Evolutionary conservation across 2,113 vertebrate species (phyloP).

Genomic region (Dipodomys stephensi): DNA sequence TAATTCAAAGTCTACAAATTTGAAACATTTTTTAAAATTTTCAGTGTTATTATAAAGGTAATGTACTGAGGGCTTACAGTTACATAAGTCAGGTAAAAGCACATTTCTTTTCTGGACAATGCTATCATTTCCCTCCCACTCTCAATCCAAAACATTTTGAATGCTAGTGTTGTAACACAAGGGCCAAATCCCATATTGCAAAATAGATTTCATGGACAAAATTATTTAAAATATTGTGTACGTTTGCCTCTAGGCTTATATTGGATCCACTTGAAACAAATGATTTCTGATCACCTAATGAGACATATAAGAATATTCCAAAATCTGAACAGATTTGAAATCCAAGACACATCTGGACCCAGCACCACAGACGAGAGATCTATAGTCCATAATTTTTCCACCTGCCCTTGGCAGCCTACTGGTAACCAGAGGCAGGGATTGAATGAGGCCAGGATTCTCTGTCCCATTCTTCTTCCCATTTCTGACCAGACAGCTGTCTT

Average conservation of each 20-base stretch:
- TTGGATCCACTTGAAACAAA: neutral
- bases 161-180: too few relatives aligned
- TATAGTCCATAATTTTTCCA: neutral
- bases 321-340: neutral
- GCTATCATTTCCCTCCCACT: neutral
- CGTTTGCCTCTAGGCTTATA: neutral
- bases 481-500: too few relatives aligned
- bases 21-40: neutral
- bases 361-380: neutral
- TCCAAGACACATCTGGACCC: too few relatives aligned
- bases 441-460: neutral
- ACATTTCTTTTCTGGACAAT: too few relatives aligned
- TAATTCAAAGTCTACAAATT: neutral
- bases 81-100: too few relatives aligned
- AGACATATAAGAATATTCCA: too few relatives aligned
- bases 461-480: too few relatives aligned
- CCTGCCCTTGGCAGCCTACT: neutral
- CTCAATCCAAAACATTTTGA: neutral
- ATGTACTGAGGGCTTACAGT: too few relatives aligned
- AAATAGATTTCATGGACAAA: neutral
- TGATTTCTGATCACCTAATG: neutral
- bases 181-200: neutral
- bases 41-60: too few relatives aligned
- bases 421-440: neutral
- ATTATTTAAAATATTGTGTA: neutral